These are phyloP conservation scores for Bombus superbus DNA, from an alignment of 1,140 invertebrate species.

Conservation along the genomic window DNA sequence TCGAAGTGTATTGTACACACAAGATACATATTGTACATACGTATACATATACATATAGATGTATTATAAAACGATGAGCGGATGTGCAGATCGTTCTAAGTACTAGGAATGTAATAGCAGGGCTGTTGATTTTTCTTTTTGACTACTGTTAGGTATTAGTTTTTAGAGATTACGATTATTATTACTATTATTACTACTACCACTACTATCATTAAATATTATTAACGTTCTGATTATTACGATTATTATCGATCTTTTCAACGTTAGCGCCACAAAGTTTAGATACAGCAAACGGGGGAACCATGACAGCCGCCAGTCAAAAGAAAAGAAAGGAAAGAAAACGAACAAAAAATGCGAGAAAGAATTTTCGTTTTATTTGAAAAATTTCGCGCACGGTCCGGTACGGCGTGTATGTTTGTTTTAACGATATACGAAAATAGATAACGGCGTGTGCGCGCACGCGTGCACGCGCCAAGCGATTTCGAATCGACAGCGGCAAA, in stretches of 20 bases:
- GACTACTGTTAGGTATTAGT: conserved; percentile 69
- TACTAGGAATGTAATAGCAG: conserved; percentile 64
- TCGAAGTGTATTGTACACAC: conserved; percentile 67
- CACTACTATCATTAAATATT: conserved; percentile 21
- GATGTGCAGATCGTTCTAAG: conserved; percentile 47
- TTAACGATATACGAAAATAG: conserved; percentile 32
- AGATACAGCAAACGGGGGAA: conserved; percentile 64
- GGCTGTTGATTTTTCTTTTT: conserved; percentile 64
- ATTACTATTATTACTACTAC: conserved; percentile 6
- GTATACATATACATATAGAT: conserved; percentile 60
- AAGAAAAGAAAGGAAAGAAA: neutral
- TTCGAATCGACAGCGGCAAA: conserved; percentile 12
- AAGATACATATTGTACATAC: conserved; percentile 65
- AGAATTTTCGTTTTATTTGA: conserved; percentile 24
- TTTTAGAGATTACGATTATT: conserved; percentile 33
- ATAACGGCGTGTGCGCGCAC: conserved; percentile 1
- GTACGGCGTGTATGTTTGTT: conserved; percentile 12
- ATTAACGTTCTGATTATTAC: conserved; percentile 5
- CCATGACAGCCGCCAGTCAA: conserved; percentile 72
- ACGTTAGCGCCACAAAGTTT: conserved; percentile 61
- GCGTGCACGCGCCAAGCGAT: conserved; percentile 3
- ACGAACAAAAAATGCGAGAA: neutral
- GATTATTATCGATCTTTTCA: conserved; percentile 39
- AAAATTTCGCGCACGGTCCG: conserved; percentile 1
- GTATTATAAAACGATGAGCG: conserved; percentile 59